Conservation (phyloP, 1,140 invertebrate species). For the Cydia strobilella region DNA sequence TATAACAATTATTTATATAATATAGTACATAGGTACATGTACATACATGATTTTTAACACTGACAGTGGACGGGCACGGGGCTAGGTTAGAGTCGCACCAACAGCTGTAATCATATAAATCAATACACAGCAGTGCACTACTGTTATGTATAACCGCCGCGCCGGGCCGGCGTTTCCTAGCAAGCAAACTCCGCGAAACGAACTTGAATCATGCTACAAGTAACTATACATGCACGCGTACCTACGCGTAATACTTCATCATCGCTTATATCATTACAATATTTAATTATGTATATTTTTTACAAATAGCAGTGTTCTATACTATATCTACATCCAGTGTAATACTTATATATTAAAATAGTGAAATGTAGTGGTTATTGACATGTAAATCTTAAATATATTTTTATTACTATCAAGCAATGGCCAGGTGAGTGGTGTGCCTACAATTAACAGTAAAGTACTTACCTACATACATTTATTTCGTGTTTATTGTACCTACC, state of each 20-base stretch:
- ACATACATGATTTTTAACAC: neutral
- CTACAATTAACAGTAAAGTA: neutral
- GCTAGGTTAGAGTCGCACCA: neutral
- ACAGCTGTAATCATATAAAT: slow-evolving; percentile 24
- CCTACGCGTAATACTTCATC: no score
- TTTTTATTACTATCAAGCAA: neutral
- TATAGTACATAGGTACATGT: neutral
- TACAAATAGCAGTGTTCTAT: neutral
- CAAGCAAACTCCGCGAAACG: slow-evolving; percentile 38
- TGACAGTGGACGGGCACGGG: neutral
- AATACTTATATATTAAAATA: neutral
- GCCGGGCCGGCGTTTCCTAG: slow-evolving; percentile 49
- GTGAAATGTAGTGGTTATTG: neutral
- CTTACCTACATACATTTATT: neutral
- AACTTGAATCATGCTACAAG: slow-evolving; percentile 15
- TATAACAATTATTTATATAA: no score
- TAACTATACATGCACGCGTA: neutral
- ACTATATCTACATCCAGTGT: neutral
- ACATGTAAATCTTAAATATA: neutral
- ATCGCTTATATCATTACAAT: neutral
- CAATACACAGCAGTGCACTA: slow-evolving; percentile 31
- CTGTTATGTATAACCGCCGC: no score
- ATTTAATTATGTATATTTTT: neutral
- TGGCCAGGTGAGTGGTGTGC: slow-evolving; percentile 16
- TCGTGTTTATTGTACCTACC: no score